These are phyloP conservation scores for Trematomus loennbergii DNA, from an alignment of 2,113 vertebrate species.

Conservation along the genomic window DNA sequence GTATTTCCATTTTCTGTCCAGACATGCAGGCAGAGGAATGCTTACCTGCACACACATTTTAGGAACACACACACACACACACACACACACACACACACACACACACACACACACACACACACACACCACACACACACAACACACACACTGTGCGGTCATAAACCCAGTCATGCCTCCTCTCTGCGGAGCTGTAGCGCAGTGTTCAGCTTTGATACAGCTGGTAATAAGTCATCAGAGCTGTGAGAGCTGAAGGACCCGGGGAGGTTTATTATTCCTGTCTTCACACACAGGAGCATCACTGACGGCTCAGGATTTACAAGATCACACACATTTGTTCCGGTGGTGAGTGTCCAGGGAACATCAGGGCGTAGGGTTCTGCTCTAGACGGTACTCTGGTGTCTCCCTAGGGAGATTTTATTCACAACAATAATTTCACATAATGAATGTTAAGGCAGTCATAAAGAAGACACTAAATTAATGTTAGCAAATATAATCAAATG, in stretches of 20 bases:
- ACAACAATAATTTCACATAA: neutral
- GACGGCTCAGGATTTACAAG: constrained; percentile 30
- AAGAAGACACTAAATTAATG: neutral
- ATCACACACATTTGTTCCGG: neutral
- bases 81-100: no score
- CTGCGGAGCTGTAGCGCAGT: constrained; percentile 17
- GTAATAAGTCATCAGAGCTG: constrained; percentile 59
- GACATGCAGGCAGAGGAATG: neutral
- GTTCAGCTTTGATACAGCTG: constrained; percentile 53
- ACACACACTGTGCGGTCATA: constrained; percentile 11
- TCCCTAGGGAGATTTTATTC: neutral
- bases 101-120: neutral
- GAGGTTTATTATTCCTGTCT: constrained; percentile 49
- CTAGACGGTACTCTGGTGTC: neutral
- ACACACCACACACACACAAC: neutral
- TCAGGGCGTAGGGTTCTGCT: neutral
- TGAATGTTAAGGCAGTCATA: neutral
- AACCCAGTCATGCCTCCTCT: constrained; percentile 24
- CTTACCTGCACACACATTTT: neutral
- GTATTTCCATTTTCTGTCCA: neutral
- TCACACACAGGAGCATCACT: constrained; percentile 20
- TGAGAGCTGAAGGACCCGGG: constrained; percentile 51
- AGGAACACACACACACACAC: neutral
- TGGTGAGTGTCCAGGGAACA: neutral
- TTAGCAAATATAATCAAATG: neutral